phyloP scores from a whole-genome alignment of 2,113 vertebrate species.

The Thamnophis sirtalis region DNA sequence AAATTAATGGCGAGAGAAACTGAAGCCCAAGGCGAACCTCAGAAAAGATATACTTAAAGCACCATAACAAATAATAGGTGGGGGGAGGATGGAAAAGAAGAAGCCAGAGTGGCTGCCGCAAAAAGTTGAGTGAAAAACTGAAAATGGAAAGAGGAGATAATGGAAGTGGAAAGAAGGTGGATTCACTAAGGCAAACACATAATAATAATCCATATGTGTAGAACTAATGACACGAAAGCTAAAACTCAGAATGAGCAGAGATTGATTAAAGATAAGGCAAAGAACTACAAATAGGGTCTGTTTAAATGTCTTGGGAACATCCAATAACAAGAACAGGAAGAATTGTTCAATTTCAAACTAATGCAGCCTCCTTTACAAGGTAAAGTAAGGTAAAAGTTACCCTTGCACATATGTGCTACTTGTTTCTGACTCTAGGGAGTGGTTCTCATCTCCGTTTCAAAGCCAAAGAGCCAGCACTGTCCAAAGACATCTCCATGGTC shows the following conservation, averaged over 20 bases:
- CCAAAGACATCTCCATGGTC: no score
- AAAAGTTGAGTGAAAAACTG: background rate
- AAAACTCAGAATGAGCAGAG: background rate
- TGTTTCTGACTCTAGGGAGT: no score
- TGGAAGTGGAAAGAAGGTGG: background rate
- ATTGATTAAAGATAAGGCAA: background rate
- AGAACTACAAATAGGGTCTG: background rate
- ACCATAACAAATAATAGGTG: background rate
- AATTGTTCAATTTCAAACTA: background rate
- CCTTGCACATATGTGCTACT: no score
- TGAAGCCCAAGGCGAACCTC: background rate
- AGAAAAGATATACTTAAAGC: background rate
- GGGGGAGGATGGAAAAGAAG: background rate
- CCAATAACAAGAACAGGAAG: background rate
- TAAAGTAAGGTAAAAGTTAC: no score
- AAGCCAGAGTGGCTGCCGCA: background rate
- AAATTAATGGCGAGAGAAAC: background rate
- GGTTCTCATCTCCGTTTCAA: no score
- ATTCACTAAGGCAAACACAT: background rate
- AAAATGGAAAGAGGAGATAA: background rate
- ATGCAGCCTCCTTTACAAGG: background rate
- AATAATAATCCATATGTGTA: background rate
- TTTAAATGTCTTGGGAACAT: background rate
- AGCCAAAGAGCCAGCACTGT: no score
- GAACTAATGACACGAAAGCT: background rate